Evolutionary conservation across 1,140 invertebrate genomes (phyloP), one percentile per base, ranked within the genome.

Genomic region (Solenopsis fugax): DNA sequence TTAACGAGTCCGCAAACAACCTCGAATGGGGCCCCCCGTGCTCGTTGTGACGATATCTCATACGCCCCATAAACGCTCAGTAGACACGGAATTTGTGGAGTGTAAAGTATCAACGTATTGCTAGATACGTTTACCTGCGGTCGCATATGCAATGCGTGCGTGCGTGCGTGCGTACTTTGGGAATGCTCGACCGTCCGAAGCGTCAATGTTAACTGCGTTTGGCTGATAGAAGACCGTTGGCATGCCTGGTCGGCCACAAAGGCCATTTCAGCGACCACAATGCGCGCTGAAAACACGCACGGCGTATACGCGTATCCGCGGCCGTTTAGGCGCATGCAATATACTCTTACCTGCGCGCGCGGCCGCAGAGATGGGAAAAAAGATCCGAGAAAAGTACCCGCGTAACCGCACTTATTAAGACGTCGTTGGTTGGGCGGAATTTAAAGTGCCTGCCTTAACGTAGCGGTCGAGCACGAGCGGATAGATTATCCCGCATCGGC

Each of bases 371-470:
- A 85, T 62, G 76, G n/a, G 13, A 52, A 29, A 90, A 90, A 90
- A 86, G 71, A 24, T 6, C 7, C 58, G 62, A 82, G 90, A 81
- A 89, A 87, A 88, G 87, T 90, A 90, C 85, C 87, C 89, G 82
- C 81, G 85, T 87, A 93, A 95, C 95, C 94, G 92, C 94, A 94
- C 93, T 93, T 95, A 95, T 95, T 94, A 95, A 95, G 94, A 94
- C 89, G 93, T 94, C 93, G 92, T 94, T 93, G 92, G 88, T 87
- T 84, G 87, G 89, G 86, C 89, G 93, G 93, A 94, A 94, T 94
- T 93, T 93, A 77, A 93, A 93, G 88, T 94, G 85, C 86, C 81
- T 87, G 65, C 41, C 89, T 87, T 80, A 73, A 86, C 73, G 81
- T 80, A 86, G 89, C 65, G 90, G 90, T 91, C 65, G 82, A 85